Evolutionary conservation across 2,888 invertebrate genomes (phyloP), one percentile per base, ranked within the genome.

Genomic region (Monochamus alternatus): DNA sequence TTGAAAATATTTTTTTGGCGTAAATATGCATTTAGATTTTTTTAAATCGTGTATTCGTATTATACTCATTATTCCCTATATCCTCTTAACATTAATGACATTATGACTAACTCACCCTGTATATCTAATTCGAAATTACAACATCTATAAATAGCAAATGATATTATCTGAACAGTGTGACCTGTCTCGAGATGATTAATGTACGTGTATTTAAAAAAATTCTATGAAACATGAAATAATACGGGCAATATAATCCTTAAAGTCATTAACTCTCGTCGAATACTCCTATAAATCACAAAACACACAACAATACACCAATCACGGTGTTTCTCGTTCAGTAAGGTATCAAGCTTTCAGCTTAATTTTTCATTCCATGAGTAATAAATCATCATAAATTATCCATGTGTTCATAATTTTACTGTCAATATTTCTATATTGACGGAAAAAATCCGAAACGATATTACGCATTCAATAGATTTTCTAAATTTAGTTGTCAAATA

Each of bases 281-380:
- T 22, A 14, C 55, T 55, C 55, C 55, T 55, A 55, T 55, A 55
- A 55, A 55, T 55, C 55, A 55, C 55, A 55, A 14, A 55, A 55
- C n/a, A 55, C n/a, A 55, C 55, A 55, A 55, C 55, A 55, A 14
- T 55, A 55, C 14, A 55, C 55, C 55, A 55, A 55, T 55, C 55
- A 55, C n/a, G n/a, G 55, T n/a, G 55, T 14, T 55, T 55, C 7
- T 7, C 55, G n/a, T 14, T 22, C 55, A 7, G 55, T n/a, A 14
- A n/a, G 55, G n/a, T 55, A n/a, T 14, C n/a, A 55, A 55, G 22
- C 55, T 55, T 55, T n/a, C 14, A 55, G 55, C 14, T 55, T 55
- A 55, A 55, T 55, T 55, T 55, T n/a, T 55, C 55, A 55, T 55
- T 55, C 14, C 55, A 22, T 14, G 5, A 55, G n/a, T 14, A 55